Evolutionary conservation across 2,797 vertebrate species (phyloP).

Genomic region (Cephalopachus bancanus): DNA sequence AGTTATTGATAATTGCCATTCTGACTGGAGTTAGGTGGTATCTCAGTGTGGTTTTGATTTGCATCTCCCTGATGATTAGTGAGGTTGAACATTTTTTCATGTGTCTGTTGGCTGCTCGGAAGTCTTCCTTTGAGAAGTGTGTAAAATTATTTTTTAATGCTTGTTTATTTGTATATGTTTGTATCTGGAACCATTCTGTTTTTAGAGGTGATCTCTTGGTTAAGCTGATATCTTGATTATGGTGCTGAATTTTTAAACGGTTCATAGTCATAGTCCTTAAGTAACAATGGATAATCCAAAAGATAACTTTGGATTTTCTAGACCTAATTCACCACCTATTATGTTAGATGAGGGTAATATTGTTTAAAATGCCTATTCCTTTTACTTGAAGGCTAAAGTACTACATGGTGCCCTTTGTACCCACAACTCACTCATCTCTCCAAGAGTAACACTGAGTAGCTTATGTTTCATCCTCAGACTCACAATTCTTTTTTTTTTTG

Average conservation of each 20-base stretch:
- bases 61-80: too few relatives aligned
- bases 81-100: too few relatives aligned
- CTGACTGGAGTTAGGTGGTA: too few relatives aligned
- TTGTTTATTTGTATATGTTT: neutral
- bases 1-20: too few relatives aligned
- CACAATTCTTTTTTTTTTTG: neutral
- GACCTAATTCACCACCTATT: neutral
- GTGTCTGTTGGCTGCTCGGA: too few relatives aligned
- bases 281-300: neutral
- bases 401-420: neutral
- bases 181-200: neutral
- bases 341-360: neutral
- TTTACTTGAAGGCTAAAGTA: neutral
- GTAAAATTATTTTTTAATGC: neutral
- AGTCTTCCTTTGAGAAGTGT: too few relatives aligned
- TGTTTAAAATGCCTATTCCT: neutral
- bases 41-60: too few relatives aligned
- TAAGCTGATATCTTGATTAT: neutral
- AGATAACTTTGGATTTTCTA: neutral
- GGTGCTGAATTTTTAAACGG: neutral
- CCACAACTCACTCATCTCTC: neutral
- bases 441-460: neutral
- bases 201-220: conserved; percentile 32
- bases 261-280: conserved; percentile 13
- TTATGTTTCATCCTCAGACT: neutral